A percentile compares a stretch with the other conserved stretches of the same genome.
Evolutionary conservation across 1,140 invertebrate species (phyloP).

Genomic region (Calosoma granatense): DNA sequence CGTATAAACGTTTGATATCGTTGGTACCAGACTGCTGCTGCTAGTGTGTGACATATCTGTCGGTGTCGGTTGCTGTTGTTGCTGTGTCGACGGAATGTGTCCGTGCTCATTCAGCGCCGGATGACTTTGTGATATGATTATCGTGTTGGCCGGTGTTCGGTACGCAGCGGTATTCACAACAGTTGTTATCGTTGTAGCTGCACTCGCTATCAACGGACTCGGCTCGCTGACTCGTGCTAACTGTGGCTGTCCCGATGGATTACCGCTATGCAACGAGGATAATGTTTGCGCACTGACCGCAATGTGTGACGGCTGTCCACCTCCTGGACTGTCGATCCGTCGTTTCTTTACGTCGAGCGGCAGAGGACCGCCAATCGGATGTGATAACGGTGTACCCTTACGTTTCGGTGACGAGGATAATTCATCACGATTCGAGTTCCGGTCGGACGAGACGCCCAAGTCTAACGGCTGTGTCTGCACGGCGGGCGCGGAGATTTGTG

Average conservation of each 20-base stretch:
- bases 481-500: conserved; percentile 28
- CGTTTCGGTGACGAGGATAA: conserved; percentile 44
- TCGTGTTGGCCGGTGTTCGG: conserved; percentile 26
- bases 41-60: conserved; percentile 42
- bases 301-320: neutral
- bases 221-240: conserved; percentile 53
- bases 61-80: conserved; percentile 26
- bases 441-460: conserved; percentile 48
- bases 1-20: too few species aligned
- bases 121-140: conserved; percentile 17
- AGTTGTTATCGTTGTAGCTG: conserved; percentile 60
- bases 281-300: conserved; percentile 7
- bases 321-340: conserved; percentile 33
- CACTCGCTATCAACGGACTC: conserved; percentile 58
- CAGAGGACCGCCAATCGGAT: conserved; percentile 30
- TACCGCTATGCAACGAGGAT: conserved; percentile 15
- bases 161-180: conserved; percentile 50
- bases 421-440: conserved; percentile 36
- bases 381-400: conserved; percentile 36
- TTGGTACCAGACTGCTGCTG: too few species aligned
- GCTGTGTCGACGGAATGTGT: conserved; percentile 2
- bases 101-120: conserved; percentile 21
- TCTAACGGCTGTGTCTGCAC: conserved; percentile 62
- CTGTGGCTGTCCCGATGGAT: conserved; percentile 34
- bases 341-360: conserved; percentile 45